Percentiles rank a stretch among this genome's conserved stretches.
Conservation (phyloP, 2,888 invertebrate genomes). For the Troglohyphantes excavatus region DNA sequence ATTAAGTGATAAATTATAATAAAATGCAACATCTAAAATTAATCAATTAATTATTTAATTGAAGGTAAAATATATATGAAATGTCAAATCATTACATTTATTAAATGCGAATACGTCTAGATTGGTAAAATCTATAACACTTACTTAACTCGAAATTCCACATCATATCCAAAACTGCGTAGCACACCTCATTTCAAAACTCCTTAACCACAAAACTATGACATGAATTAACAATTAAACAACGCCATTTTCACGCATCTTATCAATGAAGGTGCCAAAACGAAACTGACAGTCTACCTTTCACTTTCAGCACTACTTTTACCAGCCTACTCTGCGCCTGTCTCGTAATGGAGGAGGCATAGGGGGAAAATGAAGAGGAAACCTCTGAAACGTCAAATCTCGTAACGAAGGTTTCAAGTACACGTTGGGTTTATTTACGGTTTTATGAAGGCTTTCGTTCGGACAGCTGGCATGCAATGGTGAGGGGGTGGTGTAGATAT, state of each 20-base stretch:
- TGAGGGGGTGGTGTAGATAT: slow-evolving; percentile 21
- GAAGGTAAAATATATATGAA: too few species aligned
- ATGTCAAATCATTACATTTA: too few species aligned
- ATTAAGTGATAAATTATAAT: too few species aligned
- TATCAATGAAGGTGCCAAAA: background rate
- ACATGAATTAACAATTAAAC: background rate
- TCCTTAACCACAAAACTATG: background rate
- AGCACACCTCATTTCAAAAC: background rate
- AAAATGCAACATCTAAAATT: too few species aligned
- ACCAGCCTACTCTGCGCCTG: background rate
- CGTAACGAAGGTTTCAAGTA: slow-evolving; percentile 1
- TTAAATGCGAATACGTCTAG: too few species aligned
- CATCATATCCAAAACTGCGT: background rate
- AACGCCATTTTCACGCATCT: too few species aligned
- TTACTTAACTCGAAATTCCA: background rate
- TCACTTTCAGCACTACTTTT: background rate
- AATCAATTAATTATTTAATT: too few species aligned
- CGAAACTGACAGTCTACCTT: background rate
- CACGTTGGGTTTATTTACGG: slow-evolving; percentile 45
- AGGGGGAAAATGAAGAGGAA: slow-evolving; percentile 3
- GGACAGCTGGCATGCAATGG: slow-evolving; percentile 21
- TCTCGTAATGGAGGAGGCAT: background rate
- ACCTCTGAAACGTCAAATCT: slow-evolving; percentile 2
- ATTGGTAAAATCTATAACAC: background rate
- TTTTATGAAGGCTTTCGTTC: slow-evolving; percentile 46